A percentile compares a stretch with the other conserved stretches of the same genome.
These are phyloP conservation scores for Artibeus lituratus DNA, from an alignment of 2,797 vertebrate genomes.

Conservation along the genomic window DNA sequence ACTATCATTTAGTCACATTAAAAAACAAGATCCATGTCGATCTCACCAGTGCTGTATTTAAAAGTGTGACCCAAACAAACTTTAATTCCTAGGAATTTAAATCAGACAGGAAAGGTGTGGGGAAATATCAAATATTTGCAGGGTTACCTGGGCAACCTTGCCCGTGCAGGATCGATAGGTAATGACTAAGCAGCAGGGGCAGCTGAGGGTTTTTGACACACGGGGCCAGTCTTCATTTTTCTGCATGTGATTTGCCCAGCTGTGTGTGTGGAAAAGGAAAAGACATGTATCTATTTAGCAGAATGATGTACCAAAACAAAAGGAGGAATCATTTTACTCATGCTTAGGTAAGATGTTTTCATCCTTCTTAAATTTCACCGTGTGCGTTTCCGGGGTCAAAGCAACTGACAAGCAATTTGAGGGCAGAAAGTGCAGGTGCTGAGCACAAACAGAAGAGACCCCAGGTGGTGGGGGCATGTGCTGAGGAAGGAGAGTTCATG, in stretches of 20 bases:
- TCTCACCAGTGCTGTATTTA: conserved; percentile 6
- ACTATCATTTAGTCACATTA: neutral
- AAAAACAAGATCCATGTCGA: neutral
- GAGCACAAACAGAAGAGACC: neutral
- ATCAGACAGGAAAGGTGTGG: neutral
- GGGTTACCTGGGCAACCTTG: conserved; percentile 4
- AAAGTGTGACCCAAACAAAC: neutral
- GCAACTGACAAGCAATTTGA: neutral
- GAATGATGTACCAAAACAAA: conserved; percentile 35
- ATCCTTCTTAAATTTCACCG: conserved; percentile 24
- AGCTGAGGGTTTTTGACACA: neutral
- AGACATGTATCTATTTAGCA: neutral
- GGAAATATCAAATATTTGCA: neutral
- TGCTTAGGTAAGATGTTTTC: conserved; percentile 21
- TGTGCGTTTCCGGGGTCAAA: neutral
- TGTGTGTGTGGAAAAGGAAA: neutral
- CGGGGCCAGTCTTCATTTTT: neutral
- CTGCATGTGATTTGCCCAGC: neutral
- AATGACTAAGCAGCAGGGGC: neutral
- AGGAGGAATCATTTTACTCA: conserved; percentile 1
- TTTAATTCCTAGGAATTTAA: conserved; percentile 5
- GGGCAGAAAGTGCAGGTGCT: neutral
- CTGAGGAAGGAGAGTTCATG: neutral
- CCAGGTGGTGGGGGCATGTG: neutral
- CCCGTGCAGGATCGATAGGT: neutral